Conservation (phyloP, 2,888 invertebrate genomes). For the Platycnemis pennipes region DNA sequence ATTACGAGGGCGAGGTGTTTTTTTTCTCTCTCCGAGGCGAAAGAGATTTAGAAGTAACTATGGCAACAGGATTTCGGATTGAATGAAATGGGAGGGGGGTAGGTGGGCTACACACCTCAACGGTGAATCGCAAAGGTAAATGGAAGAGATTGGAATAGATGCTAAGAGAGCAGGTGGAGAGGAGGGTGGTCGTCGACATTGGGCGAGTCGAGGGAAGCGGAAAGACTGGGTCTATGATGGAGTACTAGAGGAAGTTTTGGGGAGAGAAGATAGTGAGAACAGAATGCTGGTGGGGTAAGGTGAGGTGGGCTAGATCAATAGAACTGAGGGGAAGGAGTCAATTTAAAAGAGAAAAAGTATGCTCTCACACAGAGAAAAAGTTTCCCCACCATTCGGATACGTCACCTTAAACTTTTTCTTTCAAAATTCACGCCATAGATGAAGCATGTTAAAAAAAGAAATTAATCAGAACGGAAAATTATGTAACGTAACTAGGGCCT, state of each 20-base stretch:
- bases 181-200: not conserved
- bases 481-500: too few species aligned
- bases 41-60: constrained; percentile 39
- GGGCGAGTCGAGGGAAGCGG: not conserved
- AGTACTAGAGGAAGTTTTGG: not conserved
- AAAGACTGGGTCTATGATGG: not conserved
- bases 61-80: not conserved
- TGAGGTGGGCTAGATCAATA: not conserved
- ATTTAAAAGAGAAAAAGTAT: not conserved
- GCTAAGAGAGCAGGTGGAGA: not conserved
- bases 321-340: not conserved
- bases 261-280: not conserved
- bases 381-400: too few species aligned
- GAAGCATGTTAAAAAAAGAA: too few species aligned
- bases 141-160: constrained; percentile 32
- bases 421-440: too few species aligned
- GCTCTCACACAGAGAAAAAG: too few species aligned
- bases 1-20: not conserved
- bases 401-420: too few species aligned
- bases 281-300: not conserved
- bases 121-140: not conserved
- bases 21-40: not conserved
- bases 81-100: not conserved
- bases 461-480: too few species aligned
- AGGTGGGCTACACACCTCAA: not conserved